Base-by-base conservation (phyloP, 2,888 invertebrate species). In the Malthinus flaveolus region DNA sequence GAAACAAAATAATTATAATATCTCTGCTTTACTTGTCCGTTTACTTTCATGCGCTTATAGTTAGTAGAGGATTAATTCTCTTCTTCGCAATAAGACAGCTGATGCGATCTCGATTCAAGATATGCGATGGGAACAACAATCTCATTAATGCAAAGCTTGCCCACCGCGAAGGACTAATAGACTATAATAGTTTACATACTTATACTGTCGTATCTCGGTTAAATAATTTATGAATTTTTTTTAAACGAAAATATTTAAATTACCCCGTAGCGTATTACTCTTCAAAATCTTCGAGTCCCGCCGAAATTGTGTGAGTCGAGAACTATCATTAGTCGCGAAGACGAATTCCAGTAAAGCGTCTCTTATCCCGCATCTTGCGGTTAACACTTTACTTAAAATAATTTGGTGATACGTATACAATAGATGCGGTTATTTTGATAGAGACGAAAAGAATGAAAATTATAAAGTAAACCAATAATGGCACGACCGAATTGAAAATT, bases 91-190 rank as follows among this genome's bases (percentile, higher is more conserved):
- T 66, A 66, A 70, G 73, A 73, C 73, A 73, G 71, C 71, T 73
- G 73, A 73, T 72, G 71, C 70, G 74, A 73, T 74, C 69, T 69
- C 61, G 71, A 73, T 74, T 69, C 56, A 58, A 71, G 73, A 74
- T 73, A 71, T 63, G 65, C 68, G 66, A 72, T 73, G 72, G 73
- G 73, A 73, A 72, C 68, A 68, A 72, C 68, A 68, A 68, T 72
- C 73, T 72, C 72, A 71, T 73, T 73, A 73, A 73, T 73, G 72
- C 73, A 72, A 71, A 67, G 71, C 68, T 66, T 62, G 71, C 64
- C 71, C 71, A 70, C 71, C 68, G 66, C 66, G 64, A 66, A 65
- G 65, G 66, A 61, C 57, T 61, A 61, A 61, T 57, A 61, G 57
- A 36, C 51, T 42, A 61, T 48, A 56, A 61, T 61, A 54, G 56